Conservation (phyloP, 2,113 vertebrate genomes). For the Cepphus grylle region DNA sequence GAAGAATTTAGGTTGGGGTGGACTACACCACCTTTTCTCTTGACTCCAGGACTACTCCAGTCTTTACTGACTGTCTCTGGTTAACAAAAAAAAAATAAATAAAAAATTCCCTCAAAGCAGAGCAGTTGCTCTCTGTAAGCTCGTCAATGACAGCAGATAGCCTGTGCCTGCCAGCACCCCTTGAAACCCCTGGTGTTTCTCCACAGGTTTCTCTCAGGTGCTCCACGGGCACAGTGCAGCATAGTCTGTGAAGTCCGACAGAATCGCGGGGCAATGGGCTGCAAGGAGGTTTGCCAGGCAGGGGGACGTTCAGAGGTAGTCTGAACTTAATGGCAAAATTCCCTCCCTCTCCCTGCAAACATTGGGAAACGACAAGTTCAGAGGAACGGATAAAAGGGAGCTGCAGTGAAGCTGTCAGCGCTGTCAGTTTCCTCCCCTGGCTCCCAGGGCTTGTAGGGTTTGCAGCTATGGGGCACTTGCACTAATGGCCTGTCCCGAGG, state of each 20-base stretch:
- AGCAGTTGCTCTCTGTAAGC: neutral
- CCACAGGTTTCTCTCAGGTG: neutral
- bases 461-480: neutral
- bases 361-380: neutral
- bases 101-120: neutral
- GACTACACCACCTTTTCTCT: neutral
- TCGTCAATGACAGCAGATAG: neutral
- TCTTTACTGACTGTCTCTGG: neutral
- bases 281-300: neutral
- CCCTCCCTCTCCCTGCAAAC: neutral
- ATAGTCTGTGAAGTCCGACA: neutral
- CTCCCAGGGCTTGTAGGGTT: neutral
- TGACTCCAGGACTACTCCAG: neutral
- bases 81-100: neutral
- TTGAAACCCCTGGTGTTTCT: neutral
- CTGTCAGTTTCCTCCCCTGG: neutral
- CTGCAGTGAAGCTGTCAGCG: neutral
- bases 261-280: neutral
- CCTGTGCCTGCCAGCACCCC: neutral
- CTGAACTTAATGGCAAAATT: neutral
- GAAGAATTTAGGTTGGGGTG: neutral
- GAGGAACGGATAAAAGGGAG: neutral
- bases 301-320: neutral
- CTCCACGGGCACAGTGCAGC: neutral
- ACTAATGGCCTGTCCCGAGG: neutral